Conservation (phyloP, 2,113 vertebrate genomes). For the Sphyrna mokarran region DNA sequence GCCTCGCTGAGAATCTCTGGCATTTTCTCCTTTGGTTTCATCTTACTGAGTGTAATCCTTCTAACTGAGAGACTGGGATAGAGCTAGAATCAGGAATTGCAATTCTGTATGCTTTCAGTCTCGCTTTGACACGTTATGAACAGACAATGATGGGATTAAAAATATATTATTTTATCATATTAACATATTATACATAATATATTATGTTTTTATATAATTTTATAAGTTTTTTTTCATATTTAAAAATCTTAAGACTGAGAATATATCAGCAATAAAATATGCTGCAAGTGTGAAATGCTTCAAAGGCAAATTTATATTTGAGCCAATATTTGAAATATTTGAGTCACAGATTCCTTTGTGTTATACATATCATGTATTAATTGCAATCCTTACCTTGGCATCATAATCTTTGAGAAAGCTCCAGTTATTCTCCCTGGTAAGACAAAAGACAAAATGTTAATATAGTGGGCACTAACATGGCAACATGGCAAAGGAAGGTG, state of each 20-base stretch:
- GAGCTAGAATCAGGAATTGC: background rate
- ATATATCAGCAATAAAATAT: background rate
- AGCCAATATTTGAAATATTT: no score
- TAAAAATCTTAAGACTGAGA: background rate
- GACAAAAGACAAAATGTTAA: background rate
- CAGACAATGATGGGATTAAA: background rate
- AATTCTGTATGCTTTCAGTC: background rate
- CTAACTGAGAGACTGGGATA: background rate
- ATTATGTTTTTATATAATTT: no score
- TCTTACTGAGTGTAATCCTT: background rate
- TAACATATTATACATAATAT: no score
- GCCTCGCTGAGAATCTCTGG: no score
- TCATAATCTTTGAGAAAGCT: slow-evolving; percentile 69
- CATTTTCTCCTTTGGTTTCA: no score
- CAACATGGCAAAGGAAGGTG: background rate
- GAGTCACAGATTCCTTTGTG: background rate
- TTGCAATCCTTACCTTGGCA: slow-evolving; percentile 56
- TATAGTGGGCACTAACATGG: background rate
- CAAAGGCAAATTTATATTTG: background rate
- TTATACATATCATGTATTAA: background rate
- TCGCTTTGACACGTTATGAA: background rate
- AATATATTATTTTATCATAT: background rate
- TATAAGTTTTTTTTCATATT: no score
- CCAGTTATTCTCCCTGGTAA: slow-evolving; percentile 71
- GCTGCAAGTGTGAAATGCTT: background rate